Base-by-base conservation (phyloP, 2,888 invertebrate genomes). In the Dolichopus griseipennis region DNA sequence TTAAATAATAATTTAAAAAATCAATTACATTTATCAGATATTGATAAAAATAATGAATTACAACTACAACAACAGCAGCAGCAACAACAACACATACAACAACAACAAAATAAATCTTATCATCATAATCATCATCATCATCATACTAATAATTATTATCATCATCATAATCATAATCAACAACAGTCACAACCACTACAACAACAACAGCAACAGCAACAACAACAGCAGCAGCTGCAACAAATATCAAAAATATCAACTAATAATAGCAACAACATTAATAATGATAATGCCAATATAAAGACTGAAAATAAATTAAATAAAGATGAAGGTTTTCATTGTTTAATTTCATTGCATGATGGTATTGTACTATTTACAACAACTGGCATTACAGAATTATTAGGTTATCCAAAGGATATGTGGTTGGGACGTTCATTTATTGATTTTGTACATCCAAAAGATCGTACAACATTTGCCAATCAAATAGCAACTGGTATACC, bases 371-470 rank as follows among this genome's bases (percentile, higher is more conserved):
- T 93, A 74, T 90, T 89, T 75, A 88, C 90, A 12, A 90, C 92
- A 0, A 81, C 88, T 0, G 86, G 86, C 65, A 82, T 93, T 66
- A 87, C 88, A 0, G 80, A 85, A 1, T 84, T 87, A 1, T 83
- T 94, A 66, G 93, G 92, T 1, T 94, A 88, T 76, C 90, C 92
- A 0, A 87, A 88, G 72, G 90, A 92, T 71, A 90, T 92, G 87
- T 93, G 93, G 92, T 81, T 90, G 43, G 93, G 93, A 5, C 84
- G 91, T 67, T 91, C 91, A 0, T 92, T 95, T 75, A 91, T 92
- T 68, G 93, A 95, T 75, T 94, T 93, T 76, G 85, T 95, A 0
- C 92, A 94, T 79, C 88, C 90, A 2, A 90, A 88, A 79, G 90
- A 87, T 74, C 75, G 81, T 83, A 89, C 86, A 67, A 88, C 88